phyloP scores from a whole-genome alignment of 92 coral and sea anemone genomes.

The Porites lobata region DNA sequence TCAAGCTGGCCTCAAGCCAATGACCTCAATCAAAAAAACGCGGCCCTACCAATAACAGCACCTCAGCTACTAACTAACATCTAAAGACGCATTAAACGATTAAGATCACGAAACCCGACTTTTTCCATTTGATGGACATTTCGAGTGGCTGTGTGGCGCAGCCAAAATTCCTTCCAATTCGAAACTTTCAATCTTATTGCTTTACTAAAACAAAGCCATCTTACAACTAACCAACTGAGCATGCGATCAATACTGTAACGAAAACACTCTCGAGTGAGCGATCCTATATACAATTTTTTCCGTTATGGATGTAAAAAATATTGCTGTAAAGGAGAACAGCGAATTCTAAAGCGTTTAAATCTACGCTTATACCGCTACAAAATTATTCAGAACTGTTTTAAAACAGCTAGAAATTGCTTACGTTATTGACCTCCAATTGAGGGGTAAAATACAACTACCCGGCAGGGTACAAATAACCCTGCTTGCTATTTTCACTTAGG shows the following conservation, averaged over 20 bases:
- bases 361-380: not conserved
- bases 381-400: conserved; percentile 20
- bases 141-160: conserved; percentile 28
- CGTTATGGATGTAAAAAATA: conserved; percentile 33
- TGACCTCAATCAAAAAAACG: not conserved
- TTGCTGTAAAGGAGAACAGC: conserved; percentile 27
- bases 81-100: conserved; percentile 7
- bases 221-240: conserved; percentile 3
- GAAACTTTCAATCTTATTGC: conserved; percentile 3
- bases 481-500: conserved; percentile 40
- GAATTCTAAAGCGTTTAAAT: conserved; percentile 5
- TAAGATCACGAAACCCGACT: not conserved
- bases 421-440: conserved; percentile 44
- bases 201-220: conserved; percentile 13
- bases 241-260: conserved; percentile 35
- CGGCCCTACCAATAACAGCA: not conserved
- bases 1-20: conserved; percentile 46
- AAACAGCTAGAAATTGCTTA: conserved; percentile 23
- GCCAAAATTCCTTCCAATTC: conserved; percentile 51
- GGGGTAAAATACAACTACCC: conserved; percentile 36
- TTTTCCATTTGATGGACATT: conserved; percentile 56
- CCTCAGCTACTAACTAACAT: conserved; percentile 22
- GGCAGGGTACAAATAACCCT: conserved; percentile 35
- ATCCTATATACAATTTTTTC: conserved; percentile 47
- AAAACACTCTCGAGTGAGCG: conserved; percentile 20